Evolutionary conservation across 2,113 vertebrate genomes (phyloP).

Genomic region (Ancistrus triradiatus): DNA sequence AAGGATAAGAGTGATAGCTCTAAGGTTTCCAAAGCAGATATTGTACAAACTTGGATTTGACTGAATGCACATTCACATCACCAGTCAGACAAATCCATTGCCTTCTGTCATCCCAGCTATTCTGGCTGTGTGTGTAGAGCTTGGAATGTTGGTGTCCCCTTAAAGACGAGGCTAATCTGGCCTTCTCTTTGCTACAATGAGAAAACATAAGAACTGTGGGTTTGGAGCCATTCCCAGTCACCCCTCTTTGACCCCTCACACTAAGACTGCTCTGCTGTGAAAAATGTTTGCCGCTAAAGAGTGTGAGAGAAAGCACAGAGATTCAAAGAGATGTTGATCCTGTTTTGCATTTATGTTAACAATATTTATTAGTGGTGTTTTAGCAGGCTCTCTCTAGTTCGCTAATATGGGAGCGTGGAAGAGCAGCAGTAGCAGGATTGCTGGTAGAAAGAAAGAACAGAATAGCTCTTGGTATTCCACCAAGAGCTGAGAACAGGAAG

Average conservation of each 20-base stretch:
- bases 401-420: too few relatives aligned
- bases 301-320: slow-evolving; percentile 7
- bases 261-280: slow-evolving; percentile 21
- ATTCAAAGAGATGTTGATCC: slow-evolving; percentile 61
- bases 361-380: slow-evolving; percentile 62
- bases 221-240: slow-evolving; percentile 20
- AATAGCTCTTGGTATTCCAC: slow-evolving; percentile 48
- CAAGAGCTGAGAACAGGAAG: slow-evolving; percentile 9
- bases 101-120: slow-evolving; percentile 11
- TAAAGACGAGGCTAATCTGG: slow-evolving; percentile 25
- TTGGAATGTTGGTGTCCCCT: slow-evolving; percentile 4
- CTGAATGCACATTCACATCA: slow-evolving; percentile 1
- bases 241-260: slow-evolving; percentile 31
- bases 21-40: not conserved
- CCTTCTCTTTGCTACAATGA: slow-evolving; percentile 19
- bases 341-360: slow-evolving; percentile 67
- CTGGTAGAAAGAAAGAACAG: slow-evolving; percentile 43
- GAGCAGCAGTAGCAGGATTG: slow-evolving; percentile 66
- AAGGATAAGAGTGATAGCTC: not conserved
- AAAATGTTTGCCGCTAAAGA: slow-evolving; percentile 26
- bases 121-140: slow-evolving; percentile 6
- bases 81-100: slow-evolving; percentile 16
- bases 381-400: slow-evolving; percentile 25
- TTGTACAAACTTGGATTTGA: not conserved
- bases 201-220: slow-evolving; percentile 18